Evolutionary conservation across 1,140 invertebrate genomes (phyloP).

Genomic region (Drosophila pectinifera): DNA sequence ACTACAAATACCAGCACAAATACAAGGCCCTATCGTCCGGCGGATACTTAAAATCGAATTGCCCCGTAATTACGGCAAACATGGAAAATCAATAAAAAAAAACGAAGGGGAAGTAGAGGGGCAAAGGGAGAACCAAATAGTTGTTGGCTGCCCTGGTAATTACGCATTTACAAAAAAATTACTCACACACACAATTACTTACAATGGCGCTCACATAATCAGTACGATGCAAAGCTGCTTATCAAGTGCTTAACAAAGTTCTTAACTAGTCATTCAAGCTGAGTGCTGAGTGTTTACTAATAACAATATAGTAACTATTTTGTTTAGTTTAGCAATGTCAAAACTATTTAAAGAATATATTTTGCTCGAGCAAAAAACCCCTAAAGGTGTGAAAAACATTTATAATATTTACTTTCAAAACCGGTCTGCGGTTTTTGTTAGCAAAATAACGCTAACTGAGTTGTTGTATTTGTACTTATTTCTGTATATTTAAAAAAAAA

Average conservation of each 20-base stretch:
- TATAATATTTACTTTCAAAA: background rate
- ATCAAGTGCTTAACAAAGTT: background rate
- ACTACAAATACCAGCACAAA: conserved; percentile 1
- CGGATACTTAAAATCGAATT: conserved; percentile 41
- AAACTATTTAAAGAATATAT: background rate
- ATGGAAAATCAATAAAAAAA: conserved; percentile 55
- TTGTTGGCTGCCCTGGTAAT: conserved; percentile 37
- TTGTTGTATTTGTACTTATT: conserved; percentile 4
- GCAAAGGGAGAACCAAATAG: conserved; percentile 6
- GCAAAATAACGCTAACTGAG: conserved; percentile 4
- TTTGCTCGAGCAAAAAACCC: background rate
- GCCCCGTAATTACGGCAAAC: conserved; percentile 44
- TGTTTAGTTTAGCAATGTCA: too few relatives aligned
- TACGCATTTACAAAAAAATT: conserved; percentile 53
- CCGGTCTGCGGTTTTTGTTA: background rate
- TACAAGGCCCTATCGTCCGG: conserved; percentile 13
- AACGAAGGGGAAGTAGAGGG: background rate
- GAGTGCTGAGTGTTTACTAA: too few relatives aligned
- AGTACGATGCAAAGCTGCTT: background rate
- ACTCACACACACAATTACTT: conserved; percentile 37
- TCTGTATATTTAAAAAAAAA: too few relatives aligned
- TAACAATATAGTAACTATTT: background rate
- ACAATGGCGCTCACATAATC: background rate
- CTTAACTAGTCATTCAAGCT: too few relatives aligned
- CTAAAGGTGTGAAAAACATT: background rate